Evolutionary conservation across 35 echinoderm and acorn worm species (phyloP), one percentile per base, ranked within the genome.

Genomic region (Eucidaris tribuloides): DNA sequence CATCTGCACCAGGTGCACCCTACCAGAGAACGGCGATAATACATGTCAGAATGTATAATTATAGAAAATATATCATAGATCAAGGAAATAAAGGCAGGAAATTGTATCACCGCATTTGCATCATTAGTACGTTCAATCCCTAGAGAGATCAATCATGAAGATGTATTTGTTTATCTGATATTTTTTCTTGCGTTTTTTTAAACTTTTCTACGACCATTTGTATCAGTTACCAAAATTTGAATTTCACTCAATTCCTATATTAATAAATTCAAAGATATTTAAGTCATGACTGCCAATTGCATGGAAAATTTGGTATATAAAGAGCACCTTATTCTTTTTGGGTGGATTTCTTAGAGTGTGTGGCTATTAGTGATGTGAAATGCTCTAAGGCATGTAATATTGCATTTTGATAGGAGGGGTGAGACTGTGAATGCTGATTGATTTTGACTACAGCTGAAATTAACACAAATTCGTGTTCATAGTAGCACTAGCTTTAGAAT

Each of bases 1-100:
- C 85, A 46, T 65, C 58, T 9, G 66, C 42, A 65, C 85, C 85
- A 34, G 55, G 27, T 28, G 77, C 34, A 20, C 85, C 85, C 85
- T 88, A 34, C 29, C 7, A 79, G 31, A 31, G 42, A 77, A 85
- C 22, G 56, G 32, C 4, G n/a, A 32, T 46, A 43, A 19, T n/a
- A n/a, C n/a, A 85, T 18, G 24, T 50, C 37, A 22, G 44, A 2
- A 42, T 46, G 14, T n/a, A 79, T 23, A 2, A 79, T 46, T 5
- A 54, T 49, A 13, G 25, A 46, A 17, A 4, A 11, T 52, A 9
- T 52, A 11, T 52, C 1, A 33, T 29, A 32, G 28, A 64, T 13
- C 11, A 64, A 31, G 38, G 32, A 68, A 13, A 33, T 30, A 37
- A 68, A 64, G 25, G 32, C 3, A 5, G 64, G 9, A 37, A 34